Percentiles rank a stretch among this genome's conserved stretches.
Conservation (phyloP, 2,113 vertebrate genomes). For the Rhinolophus sinicus region DNA sequence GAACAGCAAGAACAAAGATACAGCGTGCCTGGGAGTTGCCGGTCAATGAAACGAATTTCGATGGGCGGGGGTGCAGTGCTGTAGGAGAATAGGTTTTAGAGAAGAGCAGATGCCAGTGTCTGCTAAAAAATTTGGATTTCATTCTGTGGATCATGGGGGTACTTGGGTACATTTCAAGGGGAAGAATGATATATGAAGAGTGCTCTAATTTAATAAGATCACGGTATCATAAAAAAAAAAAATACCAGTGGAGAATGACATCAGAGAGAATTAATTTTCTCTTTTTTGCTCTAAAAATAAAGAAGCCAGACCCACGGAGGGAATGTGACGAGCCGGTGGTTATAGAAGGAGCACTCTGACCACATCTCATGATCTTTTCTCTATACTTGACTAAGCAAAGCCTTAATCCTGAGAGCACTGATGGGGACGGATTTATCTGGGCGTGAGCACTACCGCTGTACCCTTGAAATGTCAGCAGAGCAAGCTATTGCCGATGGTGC, state of each 20-base stretch:
- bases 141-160: neutral
- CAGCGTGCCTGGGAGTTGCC: neutral
- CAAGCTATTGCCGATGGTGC: accelerated
- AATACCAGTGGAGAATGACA: neutral
- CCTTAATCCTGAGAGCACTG: neutral
- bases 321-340: neutral
- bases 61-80: accelerated
- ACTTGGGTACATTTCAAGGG: neutral
- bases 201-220: neutral
- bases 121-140: neutral
- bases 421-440: neutral
- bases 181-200: neutral
- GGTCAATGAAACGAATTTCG: neutral
- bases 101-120: neutral
- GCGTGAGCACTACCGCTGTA: accelerated
- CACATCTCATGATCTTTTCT: neutral
- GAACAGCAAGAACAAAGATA: neutral
- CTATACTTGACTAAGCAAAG: neutral
- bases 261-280: neutral
- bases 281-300: neutral
- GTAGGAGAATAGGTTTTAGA: neutral
- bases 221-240: neutral
- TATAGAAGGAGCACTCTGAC: neutral
- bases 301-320: neutral
- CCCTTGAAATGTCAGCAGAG: neutral